Conservation (phyloP, 2,888 invertebrate genomes). For the Athalia cordata region DNA sequence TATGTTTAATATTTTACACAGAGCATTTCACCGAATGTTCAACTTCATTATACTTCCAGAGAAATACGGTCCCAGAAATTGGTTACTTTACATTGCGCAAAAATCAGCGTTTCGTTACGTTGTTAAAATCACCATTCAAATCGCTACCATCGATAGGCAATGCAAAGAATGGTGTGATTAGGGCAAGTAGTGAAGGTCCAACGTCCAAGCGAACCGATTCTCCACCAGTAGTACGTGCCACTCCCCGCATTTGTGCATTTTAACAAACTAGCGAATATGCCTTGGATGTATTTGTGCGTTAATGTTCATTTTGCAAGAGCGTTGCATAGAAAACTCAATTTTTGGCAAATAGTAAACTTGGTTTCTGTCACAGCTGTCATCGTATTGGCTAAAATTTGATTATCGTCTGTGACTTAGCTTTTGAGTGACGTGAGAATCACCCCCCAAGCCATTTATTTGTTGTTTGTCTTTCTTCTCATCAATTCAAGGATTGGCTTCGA, state of each 20-base stretch:
- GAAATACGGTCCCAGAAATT: constrained; percentile 65
- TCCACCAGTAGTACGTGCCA: constrained; percentile 67
- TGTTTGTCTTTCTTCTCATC: neutral
- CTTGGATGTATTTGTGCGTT: constrained; percentile 24
- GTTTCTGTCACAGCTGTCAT: no score
- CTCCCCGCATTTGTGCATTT: constrained; percentile 46
- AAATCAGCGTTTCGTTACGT: constrained; percentile 68
- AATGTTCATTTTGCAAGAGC: neutral
- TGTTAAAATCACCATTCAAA: constrained; percentile 70
- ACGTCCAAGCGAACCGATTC: constrained; percentile 59
- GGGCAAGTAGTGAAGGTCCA: constrained; percentile 69
- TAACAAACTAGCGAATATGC: constrained; percentile 33
- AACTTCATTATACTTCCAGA: constrained; percentile 64
- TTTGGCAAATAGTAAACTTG: no score
- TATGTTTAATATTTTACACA: constrained; percentile 2
- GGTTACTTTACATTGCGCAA: constrained; percentile 69
- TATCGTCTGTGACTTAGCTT: no score
- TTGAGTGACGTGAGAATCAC: no score
- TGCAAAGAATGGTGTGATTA: constrained; percentile 67
- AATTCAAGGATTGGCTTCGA: neutral
- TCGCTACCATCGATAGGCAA: constrained; percentile 68
- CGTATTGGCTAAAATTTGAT: no score
- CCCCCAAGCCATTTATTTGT: no score
- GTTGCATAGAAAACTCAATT: no score
- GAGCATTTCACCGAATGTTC: constrained; percentile 9